phyloP scores from a whole-genome alignment of 2,888 invertebrate species.

The Lathronympha strigana region DNA sequence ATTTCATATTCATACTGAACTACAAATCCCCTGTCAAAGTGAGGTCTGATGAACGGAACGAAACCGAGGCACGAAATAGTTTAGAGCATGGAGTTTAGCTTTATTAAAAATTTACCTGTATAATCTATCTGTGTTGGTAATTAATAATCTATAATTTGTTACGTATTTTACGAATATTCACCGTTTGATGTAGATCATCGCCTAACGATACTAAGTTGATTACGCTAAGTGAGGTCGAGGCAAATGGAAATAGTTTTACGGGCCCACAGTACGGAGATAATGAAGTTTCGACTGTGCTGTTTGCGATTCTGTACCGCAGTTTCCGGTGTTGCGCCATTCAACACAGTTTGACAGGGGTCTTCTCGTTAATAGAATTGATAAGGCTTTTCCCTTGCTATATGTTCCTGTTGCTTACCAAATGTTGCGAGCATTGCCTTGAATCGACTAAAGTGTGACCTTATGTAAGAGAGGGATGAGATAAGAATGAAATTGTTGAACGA shows the following conservation, averaged over 20 bases:
- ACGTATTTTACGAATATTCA: slow-evolving; percentile 50
- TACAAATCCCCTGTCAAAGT: too few species aligned
- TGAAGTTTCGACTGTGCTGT: slow-evolving; percentile 23
- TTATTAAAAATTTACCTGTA: too few species aligned
- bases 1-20: too few species aligned
- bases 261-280: slow-evolving; percentile 24
- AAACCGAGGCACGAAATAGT: too few species aligned
- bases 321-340: slow-evolving; percentile 9
- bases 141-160: not conserved
- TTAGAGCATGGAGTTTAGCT: too few species aligned
- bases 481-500: too few species aligned
- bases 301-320: slow-evolving; percentile 1
- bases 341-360: not conserved
- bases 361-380: slow-evolving; percentile 3
- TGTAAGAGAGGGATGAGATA: too few species aligned
- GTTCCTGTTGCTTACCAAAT: not conserved
- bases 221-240: slow-evolving; percentile 33
- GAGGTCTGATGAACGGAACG: too few species aligned
- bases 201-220: slow-evolving; percentile 37
- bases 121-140: not conserved
- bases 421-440: not conserved
- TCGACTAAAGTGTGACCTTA: too few species aligned
- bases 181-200: slow-evolving; percentile 44
- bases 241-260: slow-evolving; percentile 37
- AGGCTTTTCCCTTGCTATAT: not conserved